phyloP scores from a whole-genome alignment of 2,797 vertebrate species.

The Lepilemur ruficaudatus region DNA sequence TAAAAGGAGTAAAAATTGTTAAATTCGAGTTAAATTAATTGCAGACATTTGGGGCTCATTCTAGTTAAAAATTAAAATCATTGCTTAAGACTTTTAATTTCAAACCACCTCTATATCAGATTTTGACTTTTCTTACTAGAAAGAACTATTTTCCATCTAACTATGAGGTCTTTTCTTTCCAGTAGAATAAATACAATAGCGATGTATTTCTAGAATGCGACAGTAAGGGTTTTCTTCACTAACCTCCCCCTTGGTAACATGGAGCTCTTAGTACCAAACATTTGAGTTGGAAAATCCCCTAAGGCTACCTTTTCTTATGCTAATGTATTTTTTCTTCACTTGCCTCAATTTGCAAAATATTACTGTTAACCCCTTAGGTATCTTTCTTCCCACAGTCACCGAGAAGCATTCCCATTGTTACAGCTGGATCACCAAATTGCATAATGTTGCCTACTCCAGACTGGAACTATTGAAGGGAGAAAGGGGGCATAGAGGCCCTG shows the following conservation, averaged over 20 bases:
- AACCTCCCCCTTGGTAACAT: not conserved
- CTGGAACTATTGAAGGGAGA: slow-evolving; percentile 17
- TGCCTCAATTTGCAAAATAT: slow-evolving; percentile 76
- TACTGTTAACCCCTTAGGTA: slow-evolving; percentile 65
- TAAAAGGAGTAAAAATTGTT: not conserved
- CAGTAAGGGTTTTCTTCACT: slow-evolving; percentile 35
- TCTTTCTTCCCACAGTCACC: slow-evolving; percentile 52
- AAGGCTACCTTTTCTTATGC: slow-evolving; percentile 71
- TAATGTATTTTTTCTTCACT: slow-evolving; percentile 60
- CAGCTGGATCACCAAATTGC: not conserved
- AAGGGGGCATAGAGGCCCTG: slow-evolving; percentile 20
- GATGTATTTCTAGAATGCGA: slow-evolving; percentile 8
- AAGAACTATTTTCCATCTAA: not conserved
- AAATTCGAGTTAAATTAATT: not conserved
- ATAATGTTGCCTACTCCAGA: slow-evolving; percentile 22
- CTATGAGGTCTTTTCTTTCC: not conserved
- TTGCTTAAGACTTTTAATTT: not conserved
- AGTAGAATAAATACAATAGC: not conserved
- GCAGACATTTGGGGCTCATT: not conserved
- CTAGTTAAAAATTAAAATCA: not conserved
- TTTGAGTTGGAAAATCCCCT: slow-evolving; percentile 55
- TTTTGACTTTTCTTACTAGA: not conserved
- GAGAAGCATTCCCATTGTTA: slow-evolving; percentile 32
- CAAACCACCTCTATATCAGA: not conserved
- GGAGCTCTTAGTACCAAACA: slow-evolving; percentile 41